Conservation (phyloP, 1,140 invertebrate species). For the Papilio machaon region DNA sequence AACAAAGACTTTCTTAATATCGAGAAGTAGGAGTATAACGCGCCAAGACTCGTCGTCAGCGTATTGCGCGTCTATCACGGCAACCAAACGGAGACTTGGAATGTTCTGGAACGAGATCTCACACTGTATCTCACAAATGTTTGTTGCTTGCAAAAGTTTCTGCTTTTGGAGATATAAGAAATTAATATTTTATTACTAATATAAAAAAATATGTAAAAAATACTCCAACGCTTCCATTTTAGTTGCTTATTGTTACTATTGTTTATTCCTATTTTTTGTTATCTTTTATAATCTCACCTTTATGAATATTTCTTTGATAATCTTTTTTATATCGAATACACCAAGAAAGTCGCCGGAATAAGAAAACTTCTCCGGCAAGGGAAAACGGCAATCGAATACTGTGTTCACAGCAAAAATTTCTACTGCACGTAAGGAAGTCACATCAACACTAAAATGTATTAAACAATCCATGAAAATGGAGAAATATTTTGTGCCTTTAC, state of each 20-base stretch:
- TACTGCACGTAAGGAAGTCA: conserved; percentile 52
- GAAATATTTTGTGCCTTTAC: too few species aligned
- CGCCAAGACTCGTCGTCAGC: conserved; percentile 82
- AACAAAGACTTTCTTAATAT: conserved; percentile 55
- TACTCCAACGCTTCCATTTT: neutral
- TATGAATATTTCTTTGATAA: conserved; percentile 71
- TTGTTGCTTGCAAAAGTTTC: too few species aligned
- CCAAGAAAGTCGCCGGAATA: conserved; percentile 55
- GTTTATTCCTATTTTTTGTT: neutral
- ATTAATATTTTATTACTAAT: too few species aligned
- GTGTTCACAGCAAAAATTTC: conserved; percentile 81
- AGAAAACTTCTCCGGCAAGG: conserved; percentile 62
- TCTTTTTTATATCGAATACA: conserved; percentile 61
- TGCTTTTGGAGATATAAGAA: too few species aligned
- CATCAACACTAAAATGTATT: conserved; percentile 45
- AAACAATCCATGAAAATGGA: conserved; percentile 36
- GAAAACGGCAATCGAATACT: conserved; percentile 82
- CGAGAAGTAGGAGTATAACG: conserved; percentile 73
- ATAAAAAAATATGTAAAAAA: too few species aligned
- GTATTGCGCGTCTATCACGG: conserved; percentile 81
- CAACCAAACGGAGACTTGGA: conserved; percentile 76
- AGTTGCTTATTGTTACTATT: conserved; percentile 22
- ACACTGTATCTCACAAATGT: too few species aligned
- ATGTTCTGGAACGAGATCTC: conserved; percentile 57
- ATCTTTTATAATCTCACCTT: conserved; percentile 46